Conservation (phyloP, 2,888 invertebrate species). For the Chrysomela aeneicollis region DNA sequence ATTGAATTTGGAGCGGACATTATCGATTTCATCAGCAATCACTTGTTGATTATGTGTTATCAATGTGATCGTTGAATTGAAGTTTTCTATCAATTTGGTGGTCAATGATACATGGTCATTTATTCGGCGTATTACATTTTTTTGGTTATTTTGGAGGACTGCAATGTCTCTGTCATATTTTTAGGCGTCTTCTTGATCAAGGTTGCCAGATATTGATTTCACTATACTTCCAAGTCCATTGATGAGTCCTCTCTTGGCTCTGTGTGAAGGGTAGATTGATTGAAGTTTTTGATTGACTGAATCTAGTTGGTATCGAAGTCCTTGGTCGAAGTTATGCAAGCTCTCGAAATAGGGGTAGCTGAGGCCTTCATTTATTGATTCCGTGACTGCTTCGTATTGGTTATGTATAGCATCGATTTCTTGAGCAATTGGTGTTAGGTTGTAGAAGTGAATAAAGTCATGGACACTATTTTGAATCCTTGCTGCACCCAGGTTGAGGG, state of each 20-base stretch:
- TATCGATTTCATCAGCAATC: constrained; percentile 7
- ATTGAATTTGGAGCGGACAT: neutral
- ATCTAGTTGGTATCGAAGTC: constrained; percentile 7
- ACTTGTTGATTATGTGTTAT: constrained; percentile 10
- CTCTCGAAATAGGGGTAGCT: neutral
- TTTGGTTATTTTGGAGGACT: constrained; percentile 2
- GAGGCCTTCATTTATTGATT: neutral
- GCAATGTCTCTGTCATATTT: constrained; percentile 17
- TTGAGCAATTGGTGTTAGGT: too few relatives aligned
- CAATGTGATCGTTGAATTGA: constrained; percentile 13
- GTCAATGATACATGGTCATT: constrained; percentile 16
- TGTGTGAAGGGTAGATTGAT: neutral
- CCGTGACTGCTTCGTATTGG: too few relatives aligned
- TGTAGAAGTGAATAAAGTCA: too few relatives aligned
- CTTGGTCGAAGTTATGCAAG: constrained; percentile 10
- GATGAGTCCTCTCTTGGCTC: constrained; percentile 16
- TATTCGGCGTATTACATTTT: neutral
- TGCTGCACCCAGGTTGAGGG: too few relatives aligned
- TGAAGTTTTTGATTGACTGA: neutral
- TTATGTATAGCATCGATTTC: too few relatives aligned
- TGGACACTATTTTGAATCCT: too few relatives aligned
- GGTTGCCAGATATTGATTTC: constrained; percentile 23
- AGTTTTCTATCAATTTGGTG: constrained; percentile 12
- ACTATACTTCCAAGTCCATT: constrained; percentile 17
- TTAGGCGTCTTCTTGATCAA: constrained; percentile 25